Evolutionary conservation across 1,140 invertebrate genomes (phyloP), one percentile per base, ranked within the genome.

Genomic region (Maniola jurtina): DNA sequence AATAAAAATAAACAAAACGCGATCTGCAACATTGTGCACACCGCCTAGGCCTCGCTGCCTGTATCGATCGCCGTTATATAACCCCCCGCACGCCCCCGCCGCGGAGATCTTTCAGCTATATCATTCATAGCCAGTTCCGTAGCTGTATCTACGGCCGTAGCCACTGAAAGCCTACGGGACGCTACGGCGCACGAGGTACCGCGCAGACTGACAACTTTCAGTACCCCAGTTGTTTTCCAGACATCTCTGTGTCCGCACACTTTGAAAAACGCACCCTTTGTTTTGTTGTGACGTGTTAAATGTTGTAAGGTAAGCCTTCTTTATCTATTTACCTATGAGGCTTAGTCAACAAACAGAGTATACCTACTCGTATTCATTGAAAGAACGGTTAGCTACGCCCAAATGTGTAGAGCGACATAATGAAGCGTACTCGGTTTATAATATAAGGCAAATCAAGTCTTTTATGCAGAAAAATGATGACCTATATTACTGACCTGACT

Each of bases 61-160:
- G 70, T 87, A 89, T 89, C 84, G 86, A 87, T 89, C 83, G 72
- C 45, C 63, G 82, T 89, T 89, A 89, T 83, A 77, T 89, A 89
- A 89, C 72, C 75, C 75, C 79, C 69, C 74, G 70, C 76, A 61
- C 73, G 56, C 58, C 61, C 71, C 35, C 61, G 64, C 66, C 72
- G 71, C 68, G 67, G 71, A 79, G 77, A 80, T 79, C 76, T 77
- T 78, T 76, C 77, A 77, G 72, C 71, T 62, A 66, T 83, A 82
- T 76, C 79, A 83, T 77, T 84, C 75, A 83, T 79, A 78, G 68
- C 52, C 70, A 77, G 83, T 83, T 86, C 83, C 74, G 79, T 80
- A 75, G 71, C 74, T 40, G 58, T 38, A 9, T 45, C 25, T 25
- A 25, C 25, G 25, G 25, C 82, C 75, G 79, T 80, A 75, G 71